Percentiles rank a stretch among this genome's conserved stretches.
Evolutionary conservation across 1,140 invertebrate species (phyloP).

Genomic region (Zaprionus lachaisei): DNA sequence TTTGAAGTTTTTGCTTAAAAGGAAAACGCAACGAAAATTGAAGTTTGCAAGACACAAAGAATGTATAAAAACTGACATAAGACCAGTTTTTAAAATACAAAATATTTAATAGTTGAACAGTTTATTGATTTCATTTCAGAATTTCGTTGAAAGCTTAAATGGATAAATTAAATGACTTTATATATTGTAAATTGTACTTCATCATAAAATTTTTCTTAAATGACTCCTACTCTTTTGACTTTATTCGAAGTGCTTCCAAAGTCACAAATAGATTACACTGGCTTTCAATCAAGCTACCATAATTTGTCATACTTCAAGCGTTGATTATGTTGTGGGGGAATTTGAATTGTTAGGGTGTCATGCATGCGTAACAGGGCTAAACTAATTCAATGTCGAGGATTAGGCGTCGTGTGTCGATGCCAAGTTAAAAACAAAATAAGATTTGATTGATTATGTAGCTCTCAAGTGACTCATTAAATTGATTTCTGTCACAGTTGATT

Average conservation of each 20-base stretch:
- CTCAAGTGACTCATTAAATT: constrained; percentile 49
- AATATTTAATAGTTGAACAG: too few species aligned
- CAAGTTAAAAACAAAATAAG: constrained; percentile 38
- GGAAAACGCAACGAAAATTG: not conserved
- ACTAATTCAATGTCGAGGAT: not conserved
- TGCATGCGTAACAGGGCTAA: not conserved
- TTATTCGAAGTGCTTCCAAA: not conserved
- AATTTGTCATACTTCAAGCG: not conserved
- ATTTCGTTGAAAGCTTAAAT: too few species aligned
- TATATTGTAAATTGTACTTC: not conserved
- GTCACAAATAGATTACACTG: not conserved
- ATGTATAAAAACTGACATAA: too few species aligned
- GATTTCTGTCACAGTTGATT: constrained; percentile 36
- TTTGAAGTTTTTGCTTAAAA: constrained; percentile 28
- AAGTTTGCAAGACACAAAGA: not conserved
- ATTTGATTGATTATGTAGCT: constrained; percentile 64
- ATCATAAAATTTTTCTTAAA: not conserved
- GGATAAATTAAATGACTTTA: too few species aligned
- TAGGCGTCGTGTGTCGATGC: constrained; percentile 1
- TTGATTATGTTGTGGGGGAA: not conserved
- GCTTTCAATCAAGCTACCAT: not conserved
- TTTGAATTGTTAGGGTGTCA: constrained; percentile 7
- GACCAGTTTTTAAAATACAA: too few species aligned
- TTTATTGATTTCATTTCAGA: too few species aligned
- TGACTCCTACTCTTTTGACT: not conserved